Percentiles rank a stretch among this genome's conserved stretches.
phyloP scores from a whole-genome alignment of 2,797 vertebrate species.

The Epinephelus malabaricus region DNA sequence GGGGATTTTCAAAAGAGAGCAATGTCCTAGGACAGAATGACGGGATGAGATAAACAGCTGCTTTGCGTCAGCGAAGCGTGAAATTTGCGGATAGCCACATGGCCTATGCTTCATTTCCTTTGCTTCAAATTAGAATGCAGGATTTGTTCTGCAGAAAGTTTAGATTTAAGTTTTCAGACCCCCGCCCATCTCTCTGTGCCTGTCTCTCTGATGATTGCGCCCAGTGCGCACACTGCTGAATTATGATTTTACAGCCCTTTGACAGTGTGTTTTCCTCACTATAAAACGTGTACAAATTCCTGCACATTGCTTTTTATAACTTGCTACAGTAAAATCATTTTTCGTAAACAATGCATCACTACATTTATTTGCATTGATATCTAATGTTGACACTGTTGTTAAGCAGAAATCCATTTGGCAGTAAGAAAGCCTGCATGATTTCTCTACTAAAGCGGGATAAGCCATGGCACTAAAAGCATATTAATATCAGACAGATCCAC shows the following conservation, averaged over 20 bases:
- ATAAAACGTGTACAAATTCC: neutral
- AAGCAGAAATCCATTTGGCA: conserved; percentile 47
- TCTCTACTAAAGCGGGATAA: conserved; percentile 48
- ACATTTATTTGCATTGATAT: conserved; percentile 20
- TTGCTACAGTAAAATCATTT: neutral
- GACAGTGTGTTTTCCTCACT: neutral
- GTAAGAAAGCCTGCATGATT: conserved; percentile 13
- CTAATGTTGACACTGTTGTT: conserved; percentile 29
- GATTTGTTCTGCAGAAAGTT: conserved; percentile 69
- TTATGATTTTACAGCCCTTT: conserved; percentile 3
- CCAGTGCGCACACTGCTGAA: neutral
- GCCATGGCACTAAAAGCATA: conserved; percentile 47
- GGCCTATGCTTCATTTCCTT: conserved; percentile 78
- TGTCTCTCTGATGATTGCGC: conserved; percentile 8
- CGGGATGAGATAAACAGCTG: conserved; percentile 70
- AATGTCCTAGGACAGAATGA: neutral
- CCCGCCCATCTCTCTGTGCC: conserved; percentile 36
- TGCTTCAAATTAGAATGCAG: conserved; percentile 77
- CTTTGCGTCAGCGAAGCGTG: conserved; percentile 76
- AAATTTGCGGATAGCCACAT: conserved; percentile 78
- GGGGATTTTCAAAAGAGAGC: neutral
- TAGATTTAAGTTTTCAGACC: conserved; percentile 51
- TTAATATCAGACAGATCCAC: conserved; percentile 36
- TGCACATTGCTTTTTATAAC: neutral
- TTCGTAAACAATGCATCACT: conserved; percentile 2